Conservation (phyloP, 1,140 invertebrate genomes). For the Scaptodrosophila lebanonensis region DNA sequence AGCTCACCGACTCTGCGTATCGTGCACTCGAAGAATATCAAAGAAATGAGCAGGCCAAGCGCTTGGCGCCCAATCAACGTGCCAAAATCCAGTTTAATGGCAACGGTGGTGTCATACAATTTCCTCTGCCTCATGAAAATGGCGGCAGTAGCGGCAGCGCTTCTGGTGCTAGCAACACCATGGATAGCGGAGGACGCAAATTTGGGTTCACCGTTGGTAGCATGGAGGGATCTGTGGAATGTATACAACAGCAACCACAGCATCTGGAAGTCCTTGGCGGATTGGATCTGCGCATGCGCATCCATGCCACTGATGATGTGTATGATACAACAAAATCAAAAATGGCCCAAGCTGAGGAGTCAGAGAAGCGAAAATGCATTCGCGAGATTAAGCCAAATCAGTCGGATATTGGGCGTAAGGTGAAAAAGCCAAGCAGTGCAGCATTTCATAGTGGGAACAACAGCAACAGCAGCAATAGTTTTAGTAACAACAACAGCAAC, state of each 20-base stretch:
- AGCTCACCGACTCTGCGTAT: constrained; percentile 94
- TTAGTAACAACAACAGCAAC: constrained; percentile 62
- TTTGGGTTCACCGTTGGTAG: constrained; percentile 73
- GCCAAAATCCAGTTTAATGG: constrained; percentile 67
- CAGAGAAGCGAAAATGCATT: constrained; percentile 94
- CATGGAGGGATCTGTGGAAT: constrained; percentile 86
- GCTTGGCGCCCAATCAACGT: constrained; percentile 80
- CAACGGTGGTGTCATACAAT: constrained; percentile 66
- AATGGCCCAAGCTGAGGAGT: constrained; percentile 92
- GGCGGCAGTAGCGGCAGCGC: constrained; percentile 35
- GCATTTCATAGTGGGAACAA: constrained; percentile 60
- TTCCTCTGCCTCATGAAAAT: too few relatives aligned
- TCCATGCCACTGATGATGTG: constrained; percentile 95
- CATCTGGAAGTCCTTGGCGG: constrained; percentile 88
- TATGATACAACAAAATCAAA: constrained; percentile 93
- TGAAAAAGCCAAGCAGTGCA: constrained; percentile 79
- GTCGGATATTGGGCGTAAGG: constrained; percentile 89
- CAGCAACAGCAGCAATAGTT: constrained; percentile 65
- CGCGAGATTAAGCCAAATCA: constrained; percentile 94
- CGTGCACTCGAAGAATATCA: constrained; percentile 94
- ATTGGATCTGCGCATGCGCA: constrained; percentile 89
- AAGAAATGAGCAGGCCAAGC: constrained; percentile 81
- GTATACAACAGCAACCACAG: constrained; percentile 85
- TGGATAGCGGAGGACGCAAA: constrained; percentile 44
- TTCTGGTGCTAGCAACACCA: constrained; percentile 29